phyloP scores from a whole-genome alignment of 2,797 vertebrate species.

The Coluber constrictor region DNA sequence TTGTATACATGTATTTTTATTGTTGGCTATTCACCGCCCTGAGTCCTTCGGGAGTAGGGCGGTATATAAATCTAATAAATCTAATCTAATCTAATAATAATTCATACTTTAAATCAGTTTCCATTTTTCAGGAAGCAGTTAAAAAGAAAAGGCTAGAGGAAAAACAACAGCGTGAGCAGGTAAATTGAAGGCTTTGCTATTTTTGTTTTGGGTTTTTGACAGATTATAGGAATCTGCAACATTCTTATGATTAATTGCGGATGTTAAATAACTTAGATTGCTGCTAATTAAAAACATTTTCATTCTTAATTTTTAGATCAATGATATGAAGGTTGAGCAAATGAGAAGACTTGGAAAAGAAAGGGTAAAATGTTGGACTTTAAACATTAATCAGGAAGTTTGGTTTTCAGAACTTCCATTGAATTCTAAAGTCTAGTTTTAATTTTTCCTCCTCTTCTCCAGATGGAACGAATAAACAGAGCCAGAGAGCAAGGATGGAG shows the following conservation, averaged over 20 bases:
- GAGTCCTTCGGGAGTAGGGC: no score
- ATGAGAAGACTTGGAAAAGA: slow-evolving; percentile 89
- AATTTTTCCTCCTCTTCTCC: slow-evolving; percentile 54
- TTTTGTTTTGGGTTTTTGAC: neutral
- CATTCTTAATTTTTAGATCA: slow-evolving; percentile 74
- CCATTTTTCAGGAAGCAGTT: slow-evolving; percentile 78
- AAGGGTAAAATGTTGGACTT: slow-evolving; percentile 75
- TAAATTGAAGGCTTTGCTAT: slow-evolving; percentile 58
- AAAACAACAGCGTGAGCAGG: slow-evolving; percentile 88
- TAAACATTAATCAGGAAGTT: neutral
- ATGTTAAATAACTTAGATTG: neutral
- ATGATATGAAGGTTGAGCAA: slow-evolving; percentile 85
- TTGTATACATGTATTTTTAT: no score
- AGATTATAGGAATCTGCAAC: neutral
- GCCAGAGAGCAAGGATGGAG: slow-evolving; percentile 97
- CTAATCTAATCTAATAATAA: neutral
- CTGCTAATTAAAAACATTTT: slow-evolving; percentile 27
- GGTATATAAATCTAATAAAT: no score
- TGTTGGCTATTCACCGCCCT: no score
- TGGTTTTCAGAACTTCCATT: neutral
- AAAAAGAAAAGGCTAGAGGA: slow-evolving; percentile 86
- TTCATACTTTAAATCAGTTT: slow-evolving; percentile 37
- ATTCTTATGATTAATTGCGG: slow-evolving; percentile 1
- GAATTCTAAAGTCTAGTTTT: slow-evolving; percentile 49
- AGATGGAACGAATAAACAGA: slow-evolving; percentile 91